These are phyloP conservation scores for Leptinotarsa tumamoca DNA, from an alignment of 2,888 invertebrate genomes.

Conservation along the genomic window DNA sequence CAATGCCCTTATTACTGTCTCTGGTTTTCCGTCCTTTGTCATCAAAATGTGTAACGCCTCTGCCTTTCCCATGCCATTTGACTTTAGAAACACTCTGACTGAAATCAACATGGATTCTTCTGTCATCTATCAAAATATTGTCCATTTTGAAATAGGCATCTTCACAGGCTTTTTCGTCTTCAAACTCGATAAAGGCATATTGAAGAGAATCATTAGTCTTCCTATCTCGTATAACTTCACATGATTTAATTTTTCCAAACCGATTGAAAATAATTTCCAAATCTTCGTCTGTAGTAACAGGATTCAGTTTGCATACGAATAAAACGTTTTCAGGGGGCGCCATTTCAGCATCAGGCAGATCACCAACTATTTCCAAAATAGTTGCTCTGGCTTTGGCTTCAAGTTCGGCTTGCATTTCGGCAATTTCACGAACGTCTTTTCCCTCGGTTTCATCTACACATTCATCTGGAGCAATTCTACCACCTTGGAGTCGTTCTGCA, in stretches of 20 bases:
- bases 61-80: slow-evolving; percentile 90
- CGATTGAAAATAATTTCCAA: slow-evolving; percentile 97
- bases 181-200: slow-evolving; percentile 99
- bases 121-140: slow-evolving; percentile 98
- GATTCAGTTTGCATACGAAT: slow-evolving; percentile 99
- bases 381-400: slow-evolving; percentile 98
- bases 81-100: slow-evolving; percentile 98
- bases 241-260: slow-evolving; percentile 92
- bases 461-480: slow-evolving; percentile 92
- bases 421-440: slow-evolving; percentile 84
- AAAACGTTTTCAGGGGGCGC: slow-evolving; percentile 99
- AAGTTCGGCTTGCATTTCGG: slow-evolving; percentile 87
- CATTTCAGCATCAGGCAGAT: slow-evolving; percentile 96
- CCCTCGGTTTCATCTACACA: slow-evolving; percentile 90
- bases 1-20: slow-evolving; percentile 57
- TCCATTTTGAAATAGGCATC: slow-evolving; percentile 99
- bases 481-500: slow-evolving; percentile 83
- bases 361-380: slow-evolving; percentile 97
- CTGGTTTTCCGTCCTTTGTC: slow-evolving; percentile 58
- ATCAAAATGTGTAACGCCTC: slow-evolving; percentile 76
- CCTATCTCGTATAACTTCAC: slow-evolving; percentile 96
- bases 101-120: slow-evolving; percentile 99
- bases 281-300: slow-evolving; percentile 97
- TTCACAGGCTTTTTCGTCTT: slow-evolving; percentile 91
- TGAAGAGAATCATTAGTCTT: slow-evolving; percentile 95